Base-by-base conservation (phyloP, 2,113 vertebrate species). In the Falco punctatus region DNA sequence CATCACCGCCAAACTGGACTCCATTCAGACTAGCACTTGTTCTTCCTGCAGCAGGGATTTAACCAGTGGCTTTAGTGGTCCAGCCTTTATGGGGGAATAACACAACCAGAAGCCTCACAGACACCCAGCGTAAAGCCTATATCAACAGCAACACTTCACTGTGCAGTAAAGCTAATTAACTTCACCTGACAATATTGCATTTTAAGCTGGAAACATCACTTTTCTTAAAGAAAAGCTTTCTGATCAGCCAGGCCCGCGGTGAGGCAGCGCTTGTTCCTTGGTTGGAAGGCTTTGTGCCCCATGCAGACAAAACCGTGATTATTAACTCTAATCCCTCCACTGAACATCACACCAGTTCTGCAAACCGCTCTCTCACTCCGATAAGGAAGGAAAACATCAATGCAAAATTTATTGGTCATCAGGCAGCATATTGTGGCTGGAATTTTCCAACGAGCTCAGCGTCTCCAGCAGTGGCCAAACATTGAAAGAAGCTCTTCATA, bases 391-490 rank as follows among this genome's bases (percentile, higher is more conserved):
- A 75, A 94, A 91, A 82, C 15, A 87, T n/a, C 66, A 49, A 18
- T 24, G 51, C 44, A 87, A 44, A 89, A 84, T 69, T 46, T 66
- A 78, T 46, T 88, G 88, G 77, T 75, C 77, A 86, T 52, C 59
- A 55, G 69, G 81, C 85, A 92, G 72, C n/a, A 10, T 2, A 67
- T 17, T 78, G 62, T 87, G 84, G 86, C 66, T 95, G 91, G 84
- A 96, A 97, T 88, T 96, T 94, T 97, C 95, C 94, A 80, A 3
- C 19, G 0, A 90, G 48, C 57, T 96, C 77, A 71, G 44, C 10
- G 2, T 69, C 89, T 84, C 91, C 10, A 69, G 48, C 27, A 49
- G 30, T 44, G 61, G 88, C 88, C 94, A 96, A 92, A 72, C 26
- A 23, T 54, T 5, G 6, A 84, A 86, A 92, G 83, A 52, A 86